These are phyloP conservation scores for Chaetoderma sp. DNA, from an alignment of 2,888 invertebrate species.

Conservation along the genomic window DNA sequence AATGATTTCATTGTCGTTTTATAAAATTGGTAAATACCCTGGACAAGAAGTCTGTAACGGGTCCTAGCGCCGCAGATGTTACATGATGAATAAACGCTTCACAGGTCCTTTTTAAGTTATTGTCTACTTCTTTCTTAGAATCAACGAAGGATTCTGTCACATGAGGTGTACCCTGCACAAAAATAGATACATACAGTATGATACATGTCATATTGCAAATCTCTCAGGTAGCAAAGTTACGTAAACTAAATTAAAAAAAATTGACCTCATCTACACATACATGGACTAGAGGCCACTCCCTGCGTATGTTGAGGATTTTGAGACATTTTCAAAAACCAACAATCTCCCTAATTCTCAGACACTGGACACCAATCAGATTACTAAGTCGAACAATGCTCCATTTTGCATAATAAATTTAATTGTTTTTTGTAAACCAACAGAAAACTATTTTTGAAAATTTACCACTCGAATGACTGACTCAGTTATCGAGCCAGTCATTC, in stretches of 20 bases:
- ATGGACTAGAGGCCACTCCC: neutral
- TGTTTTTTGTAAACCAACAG: too few species aligned
- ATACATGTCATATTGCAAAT: neutral
- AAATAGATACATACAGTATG: neutral
- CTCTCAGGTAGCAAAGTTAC: neutral
- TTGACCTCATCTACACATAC: too few species aligned
- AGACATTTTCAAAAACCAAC: too few species aligned
- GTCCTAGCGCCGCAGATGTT: conserved; percentile 81
- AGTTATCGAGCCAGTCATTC: too few species aligned
- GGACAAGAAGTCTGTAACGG: conserved; percentile 80
- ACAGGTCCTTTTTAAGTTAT: conserved; percentile 89
- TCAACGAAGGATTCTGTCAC: conserved; percentile 93
- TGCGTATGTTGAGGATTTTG: neutral
- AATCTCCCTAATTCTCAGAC: too few species aligned
- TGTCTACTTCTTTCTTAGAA: conserved; percentile 95
- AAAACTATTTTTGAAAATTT: too few species aligned
- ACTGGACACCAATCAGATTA: too few species aligned
- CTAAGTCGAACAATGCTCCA: too few species aligned
- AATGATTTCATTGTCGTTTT: too few species aligned
- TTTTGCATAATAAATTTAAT: too few species aligned
- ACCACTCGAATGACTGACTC: too few species aligned
- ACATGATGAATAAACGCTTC: conserved; percentile 87
- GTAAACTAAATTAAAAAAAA: neutral
- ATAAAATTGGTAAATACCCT: too few species aligned
- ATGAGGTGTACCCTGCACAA: conserved; percentile 89